A percentile compares a stretch with the other conserved stretches of the same genome.
phyloP scores from a whole-genome alignment of 2,888 invertebrate species.

The Gymnosoma rotundatum region DNA sequence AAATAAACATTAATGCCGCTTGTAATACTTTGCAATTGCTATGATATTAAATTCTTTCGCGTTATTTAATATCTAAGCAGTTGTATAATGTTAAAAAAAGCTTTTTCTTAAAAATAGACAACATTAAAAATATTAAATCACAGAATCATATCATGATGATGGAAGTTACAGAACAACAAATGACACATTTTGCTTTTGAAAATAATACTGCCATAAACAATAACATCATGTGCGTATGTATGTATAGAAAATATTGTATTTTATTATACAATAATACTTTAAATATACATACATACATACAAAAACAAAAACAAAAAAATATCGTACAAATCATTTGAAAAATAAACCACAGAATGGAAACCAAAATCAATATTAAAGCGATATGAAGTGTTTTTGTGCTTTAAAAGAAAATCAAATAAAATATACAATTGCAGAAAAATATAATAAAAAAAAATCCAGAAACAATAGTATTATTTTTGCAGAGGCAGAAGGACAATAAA shows the following conservation, averaged over 20 bases:
- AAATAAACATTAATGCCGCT: neutral
- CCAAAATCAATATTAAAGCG: constrained; percentile 52
- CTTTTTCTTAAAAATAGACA: neutral
- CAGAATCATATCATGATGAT: constrained; percentile 5
- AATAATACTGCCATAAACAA: neutral
- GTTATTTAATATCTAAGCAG: constrained; percentile 34
- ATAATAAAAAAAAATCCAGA: neutral
- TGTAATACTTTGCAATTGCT: neutral
- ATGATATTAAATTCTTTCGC: constrained; percentile 11
- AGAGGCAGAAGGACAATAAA: too few species aligned
- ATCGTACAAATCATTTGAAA: constrained; percentile 43
- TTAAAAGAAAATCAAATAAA: neutral
- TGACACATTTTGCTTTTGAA: constrained; percentile 41
- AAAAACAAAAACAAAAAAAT: constrained; percentile 8
- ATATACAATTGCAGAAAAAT: neutral
- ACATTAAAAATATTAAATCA: constrained; percentile 35
- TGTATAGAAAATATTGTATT: constrained; percentile 13
- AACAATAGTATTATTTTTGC: too few species aligned
- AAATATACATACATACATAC: neutral
- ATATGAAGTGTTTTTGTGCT: constrained; percentile 6
- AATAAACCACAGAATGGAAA: constrained; percentile 56
- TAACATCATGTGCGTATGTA: too few species aligned
- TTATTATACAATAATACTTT: constrained; percentile 19
- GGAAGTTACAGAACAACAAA: constrained; percentile 1
- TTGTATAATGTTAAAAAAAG: neutral